These are phyloP conservation scores for Chrysochloris asiatica DNA, from an alignment of 2,113 vertebrate genomes.

Conservation along the genomic window DNA sequence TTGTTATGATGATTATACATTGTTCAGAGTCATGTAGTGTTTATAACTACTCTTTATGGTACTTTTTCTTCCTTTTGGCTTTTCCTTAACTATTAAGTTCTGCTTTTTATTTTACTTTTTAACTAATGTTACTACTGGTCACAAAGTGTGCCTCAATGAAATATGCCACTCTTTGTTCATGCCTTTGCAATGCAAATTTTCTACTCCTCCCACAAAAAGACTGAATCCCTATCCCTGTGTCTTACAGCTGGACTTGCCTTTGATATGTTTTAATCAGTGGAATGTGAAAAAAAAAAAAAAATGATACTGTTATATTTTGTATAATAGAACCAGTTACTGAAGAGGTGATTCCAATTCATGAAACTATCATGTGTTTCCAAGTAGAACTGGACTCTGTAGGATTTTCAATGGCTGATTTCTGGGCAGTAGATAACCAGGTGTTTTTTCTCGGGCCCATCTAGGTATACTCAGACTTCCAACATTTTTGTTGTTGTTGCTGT, in stretches of 20 bases:
- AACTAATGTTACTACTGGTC: background rate
- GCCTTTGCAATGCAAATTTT: background rate
- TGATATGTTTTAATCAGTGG: background rate
- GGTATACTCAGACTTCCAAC: background rate
- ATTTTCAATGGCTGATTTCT: background rate
- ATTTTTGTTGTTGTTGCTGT: background rate
- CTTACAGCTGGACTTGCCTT: background rate
- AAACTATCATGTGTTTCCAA: background rate
- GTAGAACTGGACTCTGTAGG: background rate
- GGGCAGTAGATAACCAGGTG: background rate
- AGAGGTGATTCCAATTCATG: background rate
- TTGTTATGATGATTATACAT: background rate
- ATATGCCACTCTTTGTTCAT: background rate
- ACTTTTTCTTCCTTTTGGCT: background rate
- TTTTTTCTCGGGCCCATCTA: background rate
- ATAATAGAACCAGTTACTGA: background rate
- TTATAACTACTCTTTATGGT: too few relatives aligned
- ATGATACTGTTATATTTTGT: background rate
- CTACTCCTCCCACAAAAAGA: background rate
- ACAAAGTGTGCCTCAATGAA: background rate
- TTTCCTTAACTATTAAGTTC: background rate
- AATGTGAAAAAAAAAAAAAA: conserved; percentile 9
- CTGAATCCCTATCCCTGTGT: background rate
- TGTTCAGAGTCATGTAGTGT: background rate
- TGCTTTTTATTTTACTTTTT: background rate